Evolutionary conservation across 2,888 invertebrate genomes (phyloP), one percentile per base, ranked within the genome.

Genomic region (Lobophora halterata): DNA sequence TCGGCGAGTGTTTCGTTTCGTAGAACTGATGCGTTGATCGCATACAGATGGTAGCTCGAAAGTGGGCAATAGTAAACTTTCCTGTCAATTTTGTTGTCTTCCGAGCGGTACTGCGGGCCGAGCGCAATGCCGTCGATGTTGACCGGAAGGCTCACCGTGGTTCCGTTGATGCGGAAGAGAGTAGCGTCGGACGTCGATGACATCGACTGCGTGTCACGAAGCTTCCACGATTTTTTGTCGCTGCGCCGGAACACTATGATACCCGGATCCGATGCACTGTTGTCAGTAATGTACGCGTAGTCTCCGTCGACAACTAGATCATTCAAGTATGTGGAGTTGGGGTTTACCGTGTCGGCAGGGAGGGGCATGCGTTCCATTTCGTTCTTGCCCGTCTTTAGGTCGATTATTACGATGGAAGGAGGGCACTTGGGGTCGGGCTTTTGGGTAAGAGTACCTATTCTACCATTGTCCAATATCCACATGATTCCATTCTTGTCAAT

Each of bases 261-360:
- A 16, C 93, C 93, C 3, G 93, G 93, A 74, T 93, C 92, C 0
- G 79, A 77, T 1, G 88, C 89, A 61, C 91, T 90, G 58, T 91
- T 91, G 71, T 93, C 94, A 1, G 92, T 92, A 18, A 94, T 93
- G 61, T 93, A 94, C 1, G 93, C 93, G 62, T 89, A 91, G 57
- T 91, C 91, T 36, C 91, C 90, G 61, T 91, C 93, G 11, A 94
- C 79, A 1, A 93, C 94, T 26, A 94, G 85, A 64, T 94, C 94
- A 62, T 93, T 93, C 26, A 94, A 71, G 54, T 91, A 91, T 19
- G 90, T 91, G 0, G 86, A 88, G 20, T 88, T 88, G 0, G 78
- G 75, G 10, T 88, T 85, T 1, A 91, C 90, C 4, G 92, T 89
- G 11, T 89, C 85, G 3, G 83, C 61, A 0, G 93, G 91, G 57